Percentiles rank a stretch among this genome's conserved stretches.
These are phyloP conservation scores for Nomada flava DNA, from an alignment of 2,888 invertebrate genomes.

Conservation along the genomic window DNA sequence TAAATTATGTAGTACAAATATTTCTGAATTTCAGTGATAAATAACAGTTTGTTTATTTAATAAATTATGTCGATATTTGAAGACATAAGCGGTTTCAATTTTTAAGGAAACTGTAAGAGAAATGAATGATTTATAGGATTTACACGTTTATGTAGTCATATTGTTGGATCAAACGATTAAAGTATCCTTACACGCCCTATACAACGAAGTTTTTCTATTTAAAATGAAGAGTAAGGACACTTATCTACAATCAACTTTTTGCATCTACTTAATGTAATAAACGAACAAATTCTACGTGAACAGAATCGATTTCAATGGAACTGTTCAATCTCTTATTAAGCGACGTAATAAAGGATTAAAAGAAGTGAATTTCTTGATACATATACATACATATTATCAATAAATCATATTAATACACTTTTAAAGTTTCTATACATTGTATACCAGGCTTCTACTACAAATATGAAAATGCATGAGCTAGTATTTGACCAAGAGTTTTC, in stretches of 20 bases:
- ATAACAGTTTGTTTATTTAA: conserved; percentile 26
- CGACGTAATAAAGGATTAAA: conserved; percentile 23
- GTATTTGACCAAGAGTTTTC: conserved; percentile 18
- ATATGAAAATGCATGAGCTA: conserved; percentile 24
- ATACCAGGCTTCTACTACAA: conserved; percentile 22
- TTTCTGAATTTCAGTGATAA: conserved; percentile 26
- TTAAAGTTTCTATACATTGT: conserved; percentile 21
- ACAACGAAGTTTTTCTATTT: conserved; percentile 53
- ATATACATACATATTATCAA: not conserved
- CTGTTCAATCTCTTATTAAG: conserved; percentile 24
- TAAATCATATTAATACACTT: conserved; percentile 5
- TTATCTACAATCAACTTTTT: conserved; percentile 43
- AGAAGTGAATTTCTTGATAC: conserved; percentile 8
- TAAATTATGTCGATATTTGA: conserved; percentile 34
- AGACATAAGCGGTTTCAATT: conserved; percentile 22
- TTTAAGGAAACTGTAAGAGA: not conserved
- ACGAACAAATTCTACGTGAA: conserved; percentile 31
- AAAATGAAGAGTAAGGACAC: conserved; percentile 27
- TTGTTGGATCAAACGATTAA: conserved; percentile 5
- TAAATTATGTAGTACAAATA: conserved; percentile 54
- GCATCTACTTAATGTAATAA: conserved; percentile 37
- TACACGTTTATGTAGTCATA: conserved; percentile 28
- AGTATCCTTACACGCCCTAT: conserved; percentile 23
- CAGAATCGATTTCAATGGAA: conserved; percentile 22
- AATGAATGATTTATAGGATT: conserved; percentile 15